Evolutionary conservation across 2,797 vertebrate species (phyloP).

Genomic region (Crax fasciolata): DNA sequence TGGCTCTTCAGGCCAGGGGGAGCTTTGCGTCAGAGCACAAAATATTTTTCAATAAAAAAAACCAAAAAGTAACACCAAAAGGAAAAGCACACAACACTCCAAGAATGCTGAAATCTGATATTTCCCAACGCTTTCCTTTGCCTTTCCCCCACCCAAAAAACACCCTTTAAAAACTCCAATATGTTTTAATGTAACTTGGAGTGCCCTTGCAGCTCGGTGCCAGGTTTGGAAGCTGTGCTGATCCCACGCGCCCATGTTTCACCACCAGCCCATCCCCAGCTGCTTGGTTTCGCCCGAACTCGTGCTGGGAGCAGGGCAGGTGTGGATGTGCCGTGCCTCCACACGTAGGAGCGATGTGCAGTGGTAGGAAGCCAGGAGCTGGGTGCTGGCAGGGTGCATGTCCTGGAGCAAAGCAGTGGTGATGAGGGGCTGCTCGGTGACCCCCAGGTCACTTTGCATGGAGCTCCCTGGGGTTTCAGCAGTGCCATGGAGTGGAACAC

Average conservation of each 20-base stretch:
- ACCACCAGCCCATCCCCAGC: background rate
- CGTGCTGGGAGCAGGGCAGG: background rate
- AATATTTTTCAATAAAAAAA: slow-evolving; percentile 14
- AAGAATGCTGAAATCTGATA: background rate
- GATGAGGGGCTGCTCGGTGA: background rate
- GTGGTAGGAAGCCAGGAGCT: fast-evolving
- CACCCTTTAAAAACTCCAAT: background rate
- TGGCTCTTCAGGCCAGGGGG: background rate
- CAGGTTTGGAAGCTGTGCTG: background rate
- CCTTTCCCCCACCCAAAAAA: background rate
- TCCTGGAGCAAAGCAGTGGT: fast-evolving
- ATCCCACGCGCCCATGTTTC: fast-evolving
- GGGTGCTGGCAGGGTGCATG: background rate
- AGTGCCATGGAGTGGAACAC: background rate
- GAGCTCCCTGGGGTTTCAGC: background rate
- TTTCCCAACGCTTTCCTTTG: background rate
- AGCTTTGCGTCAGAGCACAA: background rate
- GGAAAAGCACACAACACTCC: background rate
- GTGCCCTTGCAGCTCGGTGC: fast-evolving
- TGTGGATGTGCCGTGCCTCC: fast-evolving
- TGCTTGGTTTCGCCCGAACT: too few species aligned
- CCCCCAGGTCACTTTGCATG: fast-evolving
- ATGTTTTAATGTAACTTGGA: background rate
- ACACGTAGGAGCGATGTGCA: background rate
- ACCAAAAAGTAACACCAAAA: background rate